Evolutionary conservation across 1,140 invertebrate species (phyloP).

Genomic region (Ridgeia piscesae): DNA sequence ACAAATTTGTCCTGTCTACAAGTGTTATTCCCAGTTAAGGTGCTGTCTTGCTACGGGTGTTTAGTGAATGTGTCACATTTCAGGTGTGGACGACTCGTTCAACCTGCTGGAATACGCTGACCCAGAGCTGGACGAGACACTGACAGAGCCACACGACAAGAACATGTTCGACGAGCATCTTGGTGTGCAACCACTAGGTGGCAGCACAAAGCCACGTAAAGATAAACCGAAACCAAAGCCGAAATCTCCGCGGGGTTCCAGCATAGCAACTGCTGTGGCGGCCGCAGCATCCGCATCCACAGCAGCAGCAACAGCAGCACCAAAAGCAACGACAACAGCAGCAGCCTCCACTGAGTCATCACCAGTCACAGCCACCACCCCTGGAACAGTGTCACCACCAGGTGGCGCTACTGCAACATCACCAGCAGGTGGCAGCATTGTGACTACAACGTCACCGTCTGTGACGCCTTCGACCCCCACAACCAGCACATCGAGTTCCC

Average conservation of each 20-base stretch:
- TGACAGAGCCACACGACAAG: slow-evolving; percentile 54
- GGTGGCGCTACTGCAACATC: neutral
- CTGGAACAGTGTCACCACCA: neutral
- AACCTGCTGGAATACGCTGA: slow-evolving; percentile 95
- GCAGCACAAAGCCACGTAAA: neutral
- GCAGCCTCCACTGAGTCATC: neutral
- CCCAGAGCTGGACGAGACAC: slow-evolving; percentile 59
- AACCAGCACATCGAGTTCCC: slow-evolving; percentile 1
- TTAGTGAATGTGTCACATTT: slow-evolving; percentile 21
- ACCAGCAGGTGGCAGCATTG: neutral
- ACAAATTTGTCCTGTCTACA: too few species aligned
- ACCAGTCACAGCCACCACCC: neutral
- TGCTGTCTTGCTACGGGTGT: neutral
- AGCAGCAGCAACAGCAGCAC: neutral
- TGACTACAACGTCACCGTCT: slow-evolving; percentile 15
- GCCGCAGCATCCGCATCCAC: neutral
- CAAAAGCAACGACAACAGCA: too few species aligned
- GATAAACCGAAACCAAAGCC: neutral
- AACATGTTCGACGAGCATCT: slow-evolving; percentile 58
- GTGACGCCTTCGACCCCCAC: slow-evolving; percentile 17
- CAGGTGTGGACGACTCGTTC: slow-evolving; percentile 84
- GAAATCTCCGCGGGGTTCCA: neutral
- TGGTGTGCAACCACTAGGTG: slow-evolving; percentile 37
- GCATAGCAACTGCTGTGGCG: neutral
- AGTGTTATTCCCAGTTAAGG: too few species aligned